A percentile compares a stretch with the other conserved stretches of the same genome.
These are phyloP conservation scores for Podargus strigoides DNA, from an alignment of 2,797 vertebrate species.

Conservation along the genomic window DNA sequence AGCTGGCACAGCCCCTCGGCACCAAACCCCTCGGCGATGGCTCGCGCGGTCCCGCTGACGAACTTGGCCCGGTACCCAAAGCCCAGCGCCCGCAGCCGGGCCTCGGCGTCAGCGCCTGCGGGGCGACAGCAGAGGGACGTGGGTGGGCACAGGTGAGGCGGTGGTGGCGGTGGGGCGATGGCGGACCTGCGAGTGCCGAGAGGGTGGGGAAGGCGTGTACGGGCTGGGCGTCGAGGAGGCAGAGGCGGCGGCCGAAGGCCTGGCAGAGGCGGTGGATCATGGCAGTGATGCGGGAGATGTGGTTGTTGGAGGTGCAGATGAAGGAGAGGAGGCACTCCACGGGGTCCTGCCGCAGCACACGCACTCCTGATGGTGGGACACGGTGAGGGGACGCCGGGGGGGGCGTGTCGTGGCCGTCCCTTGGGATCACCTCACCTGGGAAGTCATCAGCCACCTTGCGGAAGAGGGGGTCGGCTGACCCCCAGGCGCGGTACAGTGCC, in stretches of 20 bases:
- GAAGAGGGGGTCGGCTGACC: slow-evolving; percentile 82
- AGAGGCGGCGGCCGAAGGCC: slow-evolving; percentile 79
- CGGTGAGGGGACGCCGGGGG: fast-evolving
- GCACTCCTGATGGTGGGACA: slow-evolving; percentile 76
- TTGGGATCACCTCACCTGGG: slow-evolving; percentile 74
- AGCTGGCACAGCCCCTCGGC: slow-evolving; percentile 81
- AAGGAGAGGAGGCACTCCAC: slow-evolving; percentile 92
- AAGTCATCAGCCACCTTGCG: slow-evolving; percentile 78
- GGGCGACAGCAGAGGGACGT: fast-evolving
- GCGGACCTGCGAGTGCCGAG: slow-evolving; percentile 80
- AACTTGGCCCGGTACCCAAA: slow-evolving; percentile 94
- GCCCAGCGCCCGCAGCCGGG: slow-evolving; percentile 82
- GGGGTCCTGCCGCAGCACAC: slow-evolving; percentile 91
- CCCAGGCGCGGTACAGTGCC: slow-evolving; percentile 83
- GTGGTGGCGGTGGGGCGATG: fast-evolving
- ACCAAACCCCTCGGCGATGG: slow-evolving; percentile 77
- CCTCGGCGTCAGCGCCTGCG: slow-evolving; percentile 80
- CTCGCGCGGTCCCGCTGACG: slow-evolving; percentile 81
- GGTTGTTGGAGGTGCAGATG: slow-evolving; percentile 97
- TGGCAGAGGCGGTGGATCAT: slow-evolving; percentile 91
- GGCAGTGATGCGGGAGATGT: slow-evolving; percentile 89
- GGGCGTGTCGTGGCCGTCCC: fast-evolving
- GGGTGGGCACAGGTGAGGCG: fast-evolving
- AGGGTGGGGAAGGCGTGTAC: slow-evolving; percentile 87
- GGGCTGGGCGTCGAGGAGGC: slow-evolving; percentile 76